Evolutionary conservation across 1,140 invertebrate genomes (phyloP), one percentile per base, ranked within the genome.

Genomic region (Xylocopa sonorina): DNA sequence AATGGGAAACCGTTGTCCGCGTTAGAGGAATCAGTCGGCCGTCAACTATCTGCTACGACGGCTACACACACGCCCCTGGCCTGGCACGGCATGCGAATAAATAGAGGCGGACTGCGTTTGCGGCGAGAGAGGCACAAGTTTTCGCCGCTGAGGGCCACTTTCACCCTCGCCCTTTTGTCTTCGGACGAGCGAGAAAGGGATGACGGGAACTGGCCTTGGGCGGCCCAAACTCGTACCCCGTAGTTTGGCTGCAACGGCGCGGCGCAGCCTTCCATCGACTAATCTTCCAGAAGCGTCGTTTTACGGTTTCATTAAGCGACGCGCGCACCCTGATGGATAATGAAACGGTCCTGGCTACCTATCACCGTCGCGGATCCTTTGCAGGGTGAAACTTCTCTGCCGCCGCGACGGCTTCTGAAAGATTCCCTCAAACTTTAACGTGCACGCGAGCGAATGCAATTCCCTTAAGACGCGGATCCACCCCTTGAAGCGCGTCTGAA

Each of bases 1-100:
- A 90, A 90, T 90, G 89, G 88, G 89, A 90, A 90, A 90, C 75
- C 86, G 89, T 86, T 90, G 89, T 90, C 86, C 83, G 66, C 80
- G 82, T 85, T 86, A 66, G 82, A 55, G 66, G 67, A 83, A 75
- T 83, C 83, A 63, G 51, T 53, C 71, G 77, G 60, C 83, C 82
- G 78, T 80, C 78, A 62, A 76, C 83, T 84, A 73, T 72, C 58
- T 78, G 78, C 66, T 81, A 88, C 77, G 85, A 80, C 84, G 88
- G 80, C 81, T 84, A 80, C 73, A 67, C 85, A n/a, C n/a, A n/a
- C n/a, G n/a, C n/a, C n/a, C n/a, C n/a, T n/a, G n/a, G 84, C 62
- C 77, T 67, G 73, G 43, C 43, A 21, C 76, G 78, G 60, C 78
- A 75, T 60, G 79, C 74, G 86, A 86, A 89, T 87, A 88, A 88